Evolutionary conservation across 2,888 invertebrate genomes (phyloP).

Genomic region (Hypomecis atomaria): DNA sequence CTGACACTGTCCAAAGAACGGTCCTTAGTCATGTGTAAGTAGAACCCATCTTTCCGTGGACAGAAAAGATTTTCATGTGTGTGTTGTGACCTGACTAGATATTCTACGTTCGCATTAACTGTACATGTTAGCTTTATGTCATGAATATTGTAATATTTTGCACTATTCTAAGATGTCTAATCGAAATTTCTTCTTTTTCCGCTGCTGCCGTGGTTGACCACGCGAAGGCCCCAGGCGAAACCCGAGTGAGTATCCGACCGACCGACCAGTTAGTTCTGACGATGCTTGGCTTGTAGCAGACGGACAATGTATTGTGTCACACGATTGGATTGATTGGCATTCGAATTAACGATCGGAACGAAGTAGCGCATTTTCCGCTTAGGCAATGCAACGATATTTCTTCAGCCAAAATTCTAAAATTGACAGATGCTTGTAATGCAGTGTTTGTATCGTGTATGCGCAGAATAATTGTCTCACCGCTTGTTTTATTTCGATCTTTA

Average conservation of each 20-base stretch:
- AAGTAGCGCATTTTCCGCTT: conserved; percentile 51
- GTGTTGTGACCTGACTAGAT: conserved; percentile 38
- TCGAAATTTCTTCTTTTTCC: conserved; percentile 69
- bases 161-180: conserved; percentile 58
- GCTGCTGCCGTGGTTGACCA: conserved; percentile 71
- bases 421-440: conserved; percentile 62
- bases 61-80: conserved; percentile 46
- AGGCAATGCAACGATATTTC: conserved; percentile 43
- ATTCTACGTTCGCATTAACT: conserved; percentile 57
- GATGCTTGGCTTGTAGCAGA: conserved; percentile 75
- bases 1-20: conserved; percentile 54
- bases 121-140: conserved; percentile 54
- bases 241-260: conserved; percentile 85
- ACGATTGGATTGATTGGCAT: conserved; percentile 69
- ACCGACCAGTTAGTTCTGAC: conserved; percentile 45
- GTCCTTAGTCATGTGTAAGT: conserved; percentile 57
- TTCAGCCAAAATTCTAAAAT: conserved; percentile 57
- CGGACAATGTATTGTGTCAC: conserved; percentile 59
- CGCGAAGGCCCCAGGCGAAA: conserved; percentile 87
- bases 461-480: conserved; percentile 73
- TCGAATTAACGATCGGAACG: conserved; percentile 52
- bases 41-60: conserved; percentile 58
- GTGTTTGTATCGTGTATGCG: conserved; percentile 72
- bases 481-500: conserved; percentile 63
- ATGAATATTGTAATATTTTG: conserved; percentile 45